Conservation (phyloP, 2,113 vertebrate species). For the Rissa tridactyla region DNA sequence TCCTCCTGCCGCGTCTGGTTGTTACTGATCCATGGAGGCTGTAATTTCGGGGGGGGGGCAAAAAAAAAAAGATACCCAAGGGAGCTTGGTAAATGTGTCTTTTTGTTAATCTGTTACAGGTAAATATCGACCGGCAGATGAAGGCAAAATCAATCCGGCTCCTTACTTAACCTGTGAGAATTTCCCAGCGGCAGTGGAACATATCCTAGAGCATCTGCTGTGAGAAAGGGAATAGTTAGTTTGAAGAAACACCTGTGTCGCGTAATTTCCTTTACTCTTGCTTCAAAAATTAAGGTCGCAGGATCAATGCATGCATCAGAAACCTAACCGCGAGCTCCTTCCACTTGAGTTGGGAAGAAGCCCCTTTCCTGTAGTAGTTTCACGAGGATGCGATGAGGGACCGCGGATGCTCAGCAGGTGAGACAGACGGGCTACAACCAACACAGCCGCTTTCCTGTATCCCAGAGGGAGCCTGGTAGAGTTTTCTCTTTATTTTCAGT, state of each 20-base stretch:
- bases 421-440: neutral
- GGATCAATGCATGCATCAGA: neutral
- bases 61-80: neutral
- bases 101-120: conserved; percentile 69
- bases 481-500: neutral
- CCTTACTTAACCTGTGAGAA: conserved; percentile 86
- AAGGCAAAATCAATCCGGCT: conserved; percentile 81
- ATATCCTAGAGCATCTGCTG: conserved; percentile 79
- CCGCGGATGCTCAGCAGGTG: neutral
- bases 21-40: neutral
- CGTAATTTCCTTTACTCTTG: neutral
- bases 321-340: neutral
- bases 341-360: neutral
- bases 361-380: neutral
- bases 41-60: neutral
- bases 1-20: neutral
- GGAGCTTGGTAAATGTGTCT: neutral
- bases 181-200: conserved; percentile 88
- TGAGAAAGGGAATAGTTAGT: conserved; percentile 2
- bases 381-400: neutral
- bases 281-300: neutral
- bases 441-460: neutral
- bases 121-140: conserved; percentile 88
- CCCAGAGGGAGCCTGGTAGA: neutral
- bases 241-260: neutral